Conservation (phyloP, 2,113 vertebrate species). For the Carassius auratus region DNA sequence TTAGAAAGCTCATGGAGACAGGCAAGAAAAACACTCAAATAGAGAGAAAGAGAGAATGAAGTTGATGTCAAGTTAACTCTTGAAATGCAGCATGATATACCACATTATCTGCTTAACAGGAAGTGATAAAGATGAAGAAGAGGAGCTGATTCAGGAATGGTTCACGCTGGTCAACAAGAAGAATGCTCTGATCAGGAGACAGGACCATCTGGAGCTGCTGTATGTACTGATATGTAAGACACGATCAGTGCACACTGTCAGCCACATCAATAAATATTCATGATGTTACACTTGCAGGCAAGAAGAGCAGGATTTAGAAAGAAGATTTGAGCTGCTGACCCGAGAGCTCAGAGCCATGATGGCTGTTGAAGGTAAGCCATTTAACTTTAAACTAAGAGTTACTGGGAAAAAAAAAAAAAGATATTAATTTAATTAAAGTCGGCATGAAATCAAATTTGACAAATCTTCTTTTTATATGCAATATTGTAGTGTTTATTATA, state of each 20-base stretch:
- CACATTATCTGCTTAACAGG: conserved; percentile 65
- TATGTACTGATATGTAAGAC: conserved; percentile 59
- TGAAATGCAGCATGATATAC: not conserved
- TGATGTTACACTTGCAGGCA: conserved; percentile 72
- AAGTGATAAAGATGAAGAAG: conserved; percentile 82
- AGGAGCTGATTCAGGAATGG: conserved; percentile 90
- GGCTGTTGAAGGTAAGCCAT: conserved; percentile 81
- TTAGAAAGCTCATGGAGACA: conserved; percentile 82
- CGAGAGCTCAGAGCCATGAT: conserved; percentile 86
- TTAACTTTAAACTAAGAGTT: too few relatives aligned
- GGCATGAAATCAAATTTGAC: too few relatives aligned
- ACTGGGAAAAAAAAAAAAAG: too few relatives aligned
- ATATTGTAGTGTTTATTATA: too few relatives aligned
- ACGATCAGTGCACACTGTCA: not conserved
- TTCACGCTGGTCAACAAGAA: conserved; percentile 91
- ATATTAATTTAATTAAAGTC: too few relatives aligned
- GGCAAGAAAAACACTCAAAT: conserved; percentile 56
- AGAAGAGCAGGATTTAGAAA: conserved; percentile 88
- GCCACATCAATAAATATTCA: not conserved
- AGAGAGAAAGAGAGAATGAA: not conserved
- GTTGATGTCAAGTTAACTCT: not conserved
- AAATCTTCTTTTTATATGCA: too few relatives aligned
- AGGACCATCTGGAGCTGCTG: conserved; percentile 87
- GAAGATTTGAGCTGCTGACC: conserved; percentile 84
- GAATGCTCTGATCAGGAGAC: conserved; percentile 87